Evolutionary conservation across 2,113 vertebrate species (phyloP), one percentile per base, ranked within the genome.

Genomic region (Suncus etruscus): DNA sequence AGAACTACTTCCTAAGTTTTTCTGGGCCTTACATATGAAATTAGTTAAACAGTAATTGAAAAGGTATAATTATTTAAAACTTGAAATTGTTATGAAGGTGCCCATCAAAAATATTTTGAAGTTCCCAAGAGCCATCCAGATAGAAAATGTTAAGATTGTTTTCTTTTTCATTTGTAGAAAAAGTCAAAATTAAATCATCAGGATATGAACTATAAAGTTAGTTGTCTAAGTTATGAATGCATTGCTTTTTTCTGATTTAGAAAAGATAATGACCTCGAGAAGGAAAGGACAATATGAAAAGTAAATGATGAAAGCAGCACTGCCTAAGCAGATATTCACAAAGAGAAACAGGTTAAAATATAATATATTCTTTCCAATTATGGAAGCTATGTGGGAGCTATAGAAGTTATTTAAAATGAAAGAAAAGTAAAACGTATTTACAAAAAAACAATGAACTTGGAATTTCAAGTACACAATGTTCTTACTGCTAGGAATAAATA

Each of bases 221-320:
- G 47, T 72, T 92, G 39, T 29, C 39, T 81, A 83, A 89, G 83
- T 8, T 25, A 88, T 51, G 39, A 87, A 51, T 66, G 73, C 78
- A 16, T 32, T 81, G 11, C 8, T 32, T 87, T 73, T 39, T 93
- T 66, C 31, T 78, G 15, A 91, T 79, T 92, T 18, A 83, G 72
- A 88, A 94, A 90, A 83, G n/a, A 76, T 61, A 22, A 61, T 61
- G 58, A 20, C 24, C 45, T 74, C 54, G 61, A 93, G 15, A 91
- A 86, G 86, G 29, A 89, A 91, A 93, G 51, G 61, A 88, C 11
- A 79, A 11, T 76, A 76, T 92, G 50, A 80, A 88, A 86, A 90
- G 31, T 47, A 91, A 87, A 88, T 66, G n/a, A 63, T 68, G 45
- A 89, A 65, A 65, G 11, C 39, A 63, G 61, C 69, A n/a, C 50